These are phyloP conservation scores for Aphidius colemani DNA, from an alignment of 2,888 invertebrate species.

Conservation along the genomic window DNA sequence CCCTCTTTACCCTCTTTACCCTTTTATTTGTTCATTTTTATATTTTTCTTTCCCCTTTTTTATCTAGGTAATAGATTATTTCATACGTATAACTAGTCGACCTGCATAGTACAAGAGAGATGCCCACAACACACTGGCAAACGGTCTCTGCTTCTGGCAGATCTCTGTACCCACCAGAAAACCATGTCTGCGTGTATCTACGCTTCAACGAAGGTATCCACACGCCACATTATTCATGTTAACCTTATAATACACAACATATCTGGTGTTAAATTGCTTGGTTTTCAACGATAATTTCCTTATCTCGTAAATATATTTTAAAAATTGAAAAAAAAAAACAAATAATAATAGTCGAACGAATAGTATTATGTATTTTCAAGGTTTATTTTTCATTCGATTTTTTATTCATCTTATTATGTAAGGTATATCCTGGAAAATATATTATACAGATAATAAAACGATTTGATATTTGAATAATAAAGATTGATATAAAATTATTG, in stretches of 20 bases:
- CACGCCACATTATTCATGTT: not conserved
- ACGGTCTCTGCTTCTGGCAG: slow-evolving; percentile 22
- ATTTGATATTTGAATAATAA: no score
- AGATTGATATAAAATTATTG: no score
- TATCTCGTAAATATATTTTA: no score
- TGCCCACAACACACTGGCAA: slow-evolving; percentile 21
- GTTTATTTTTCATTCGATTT: no score
- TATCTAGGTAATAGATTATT: slow-evolving; percentile 57
- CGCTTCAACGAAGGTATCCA: slow-evolving; percentile 1
- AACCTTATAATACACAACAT: not conserved
- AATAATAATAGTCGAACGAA: not conserved
- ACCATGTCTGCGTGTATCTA: not conserved
- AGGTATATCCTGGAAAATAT: no score
- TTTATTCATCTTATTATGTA: no score
- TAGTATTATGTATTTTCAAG: no score
- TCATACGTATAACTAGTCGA: slow-evolving; percentile 57
- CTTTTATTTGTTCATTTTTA: slow-evolving; percentile 19
- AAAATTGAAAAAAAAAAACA: not conserved
- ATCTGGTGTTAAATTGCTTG: no score
- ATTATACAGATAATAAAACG: no score
- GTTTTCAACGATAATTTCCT: no score
- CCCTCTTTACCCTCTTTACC: slow-evolving; percentile 20
- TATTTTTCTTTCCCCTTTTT: slow-evolving; percentile 16
- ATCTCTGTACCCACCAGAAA: not conserved
- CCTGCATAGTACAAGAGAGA: slow-evolving; percentile 29